Conservation (phyloP, 2,797 vertebrate genomes). For the Poeciliopsis paucimaculata region DNA sequence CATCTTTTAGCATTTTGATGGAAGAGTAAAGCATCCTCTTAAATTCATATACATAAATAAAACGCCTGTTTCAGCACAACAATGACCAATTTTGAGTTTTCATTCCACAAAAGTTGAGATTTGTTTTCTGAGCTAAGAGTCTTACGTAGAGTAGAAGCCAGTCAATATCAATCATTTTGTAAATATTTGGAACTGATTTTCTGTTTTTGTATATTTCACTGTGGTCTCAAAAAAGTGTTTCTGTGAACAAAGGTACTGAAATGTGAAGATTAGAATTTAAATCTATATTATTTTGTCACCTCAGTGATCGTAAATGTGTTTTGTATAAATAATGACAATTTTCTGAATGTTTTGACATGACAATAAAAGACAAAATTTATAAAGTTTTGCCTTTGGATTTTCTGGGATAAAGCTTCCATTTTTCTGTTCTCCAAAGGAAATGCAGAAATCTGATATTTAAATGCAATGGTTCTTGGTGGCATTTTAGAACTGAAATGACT, state of each 20-base stretch:
- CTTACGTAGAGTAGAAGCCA: slow-evolving; percentile 10
- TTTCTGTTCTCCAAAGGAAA: neutral
- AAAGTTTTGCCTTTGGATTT: neutral
- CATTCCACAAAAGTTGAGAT: slow-evolving; percentile 14
- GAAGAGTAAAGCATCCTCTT: neutral
- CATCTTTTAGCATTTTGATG: neutral
- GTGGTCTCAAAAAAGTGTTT: neutral
- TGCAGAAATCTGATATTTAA: neutral
- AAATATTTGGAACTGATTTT: slow-evolving; percentile 48
- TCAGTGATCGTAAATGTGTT: slow-evolving; percentile 47
- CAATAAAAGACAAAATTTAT: slow-evolving; percentile 40
- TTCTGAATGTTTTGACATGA: slow-evolving; percentile 32
- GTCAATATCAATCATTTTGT: slow-evolving; percentile 25
- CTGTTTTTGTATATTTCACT: slow-evolving; percentile 60
- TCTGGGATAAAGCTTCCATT: neutral
- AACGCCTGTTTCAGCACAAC: neutral
- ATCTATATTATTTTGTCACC: slow-evolving; percentile 31
- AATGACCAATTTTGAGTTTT: neutral
- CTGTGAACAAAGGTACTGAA: slow-evolving; percentile 53
- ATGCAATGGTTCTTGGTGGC: neutral
- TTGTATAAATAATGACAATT: slow-evolving; percentile 54
- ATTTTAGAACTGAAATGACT: neutral
- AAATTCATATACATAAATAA: neutral
- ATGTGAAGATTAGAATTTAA: slow-evolving; percentile 14
- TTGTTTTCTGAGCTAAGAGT: neutral